Evolutionary conservation across 1,140 invertebrate species (phyloP).

Genomic region (Drosophila paulistorum): DNA sequence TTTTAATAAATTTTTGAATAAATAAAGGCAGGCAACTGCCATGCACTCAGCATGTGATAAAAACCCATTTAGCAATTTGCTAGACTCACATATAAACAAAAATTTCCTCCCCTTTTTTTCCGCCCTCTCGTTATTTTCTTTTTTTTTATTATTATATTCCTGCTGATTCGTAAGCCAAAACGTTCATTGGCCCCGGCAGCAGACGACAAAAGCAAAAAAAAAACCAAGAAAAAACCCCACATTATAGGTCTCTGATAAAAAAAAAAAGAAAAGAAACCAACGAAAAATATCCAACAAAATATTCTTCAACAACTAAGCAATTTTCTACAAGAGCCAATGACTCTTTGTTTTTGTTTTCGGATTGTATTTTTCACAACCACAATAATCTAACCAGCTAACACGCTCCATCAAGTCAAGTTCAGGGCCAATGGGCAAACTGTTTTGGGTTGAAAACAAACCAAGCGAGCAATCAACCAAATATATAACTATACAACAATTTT

Average conservation of each 20-base stretch:
- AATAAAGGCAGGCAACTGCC: constrained; percentile 22
- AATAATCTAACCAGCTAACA: constrained; percentile 7
- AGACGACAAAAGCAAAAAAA: constrained; percentile 33
- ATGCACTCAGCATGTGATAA: constrained; percentile 70
- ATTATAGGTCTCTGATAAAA: constrained; percentile 56
- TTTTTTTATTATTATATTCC: constrained; percentile 33
- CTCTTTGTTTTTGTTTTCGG: constrained; percentile 60
- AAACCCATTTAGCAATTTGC: constrained; percentile 52
- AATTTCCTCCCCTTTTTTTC: constrained; percentile 37
- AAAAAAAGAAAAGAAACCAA: constrained; percentile 24
- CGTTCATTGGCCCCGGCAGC: constrained; percentile 68
- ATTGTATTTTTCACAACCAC: constrained; percentile 35
- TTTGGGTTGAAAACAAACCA: constrained; percentile 7
- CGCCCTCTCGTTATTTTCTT: constrained; percentile 19
- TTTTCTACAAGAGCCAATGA: constrained; percentile 37
- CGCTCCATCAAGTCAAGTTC: constrained; percentile 65
- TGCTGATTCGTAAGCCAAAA: constrained; percentile 69
- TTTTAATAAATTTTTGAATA: background rate
- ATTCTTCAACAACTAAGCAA: constrained; percentile 64
- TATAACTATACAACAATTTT: background rate
- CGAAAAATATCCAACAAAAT: constrained; percentile 48
- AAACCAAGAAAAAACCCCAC: background rate
- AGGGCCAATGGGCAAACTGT: constrained; percentile 54
- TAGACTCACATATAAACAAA: constrained; percentile 65
- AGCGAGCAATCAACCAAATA: constrained; percentile 6